Base-by-base conservation (phyloP, 2,797 vertebrate species). In the Sylvia borin region DNA sequence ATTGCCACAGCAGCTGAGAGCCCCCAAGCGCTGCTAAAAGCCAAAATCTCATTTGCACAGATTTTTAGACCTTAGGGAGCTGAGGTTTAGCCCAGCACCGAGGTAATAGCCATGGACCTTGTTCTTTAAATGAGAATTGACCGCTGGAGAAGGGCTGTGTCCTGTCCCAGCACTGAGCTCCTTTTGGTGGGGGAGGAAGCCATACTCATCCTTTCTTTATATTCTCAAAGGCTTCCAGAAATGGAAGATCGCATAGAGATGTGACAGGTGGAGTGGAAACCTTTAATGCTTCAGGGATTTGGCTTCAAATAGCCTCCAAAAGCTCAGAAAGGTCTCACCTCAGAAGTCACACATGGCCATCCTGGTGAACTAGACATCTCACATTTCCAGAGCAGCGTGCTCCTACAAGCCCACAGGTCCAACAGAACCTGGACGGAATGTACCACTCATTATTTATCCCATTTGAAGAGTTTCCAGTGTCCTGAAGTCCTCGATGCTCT, bases 251-350 rank as follows among this genome's bases (percentile, higher is more conserved):
- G 2, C 22, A 31, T 75, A 36, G 81, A 96, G 62, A 16, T 26
- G 24, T 57, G 60, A 32, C 61, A 61, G 64, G 43, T 78, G 54
- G 32, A 67, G 15, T 36, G 17, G 38, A 91, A 85, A 38, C 18
- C 47, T 66, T 54, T 40, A 75, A 13, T 42, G 18, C 53, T 92
- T 61, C 57, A 25, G 64, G 34, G 34, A 6, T 26, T 91, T 79
- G 45, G 19, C 57, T 95, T 92, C 83, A 81, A 13, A 82, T 55
- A 71, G 17, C 25, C 38, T 82, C 61, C 19, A 47, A 82, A 74
- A 79, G 8, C 53, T 61, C 0, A 0, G 25, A 54, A 81, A 53
- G 42, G 64, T 87, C 77, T 94, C 1, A 1, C 42, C 27, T 79
- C 2, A 0, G 24, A 91, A 87, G 55, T 71, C 60, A 64, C 34